A percentile compares a stretch with the other conserved stretches of the same genome.
phyloP scores from a whole-genome alignment of 1,140 invertebrate genomes.

The Halictus rubicundus region DNA sequence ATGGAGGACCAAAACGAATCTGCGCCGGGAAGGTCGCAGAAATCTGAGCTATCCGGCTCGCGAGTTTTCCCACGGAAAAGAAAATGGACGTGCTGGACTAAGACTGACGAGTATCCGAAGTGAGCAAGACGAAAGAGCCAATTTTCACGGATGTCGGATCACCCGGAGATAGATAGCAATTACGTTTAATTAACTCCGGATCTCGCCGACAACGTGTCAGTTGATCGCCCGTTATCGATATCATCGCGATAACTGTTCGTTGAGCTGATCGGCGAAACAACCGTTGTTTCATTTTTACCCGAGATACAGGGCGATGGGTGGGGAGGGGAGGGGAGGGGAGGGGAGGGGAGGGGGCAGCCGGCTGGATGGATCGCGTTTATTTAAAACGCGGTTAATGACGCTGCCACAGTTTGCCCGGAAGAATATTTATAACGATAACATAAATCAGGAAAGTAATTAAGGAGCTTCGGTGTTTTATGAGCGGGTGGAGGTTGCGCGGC shows the following conservation, averaged over 20 bases:
- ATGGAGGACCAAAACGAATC: too few relatives aligned
- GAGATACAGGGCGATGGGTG: too few relatives aligned
- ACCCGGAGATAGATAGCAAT: constrained; percentile 46
- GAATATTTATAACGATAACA: constrained; percentile 30
- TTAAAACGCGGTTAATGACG: constrained; percentile 16
- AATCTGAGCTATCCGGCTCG: background rate
- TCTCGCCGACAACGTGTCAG: constrained; percentile 28
- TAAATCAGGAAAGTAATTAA: constrained; percentile 40
- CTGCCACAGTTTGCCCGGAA: background rate
- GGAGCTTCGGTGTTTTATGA: constrained; percentile 39
- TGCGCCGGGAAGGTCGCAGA: background rate
- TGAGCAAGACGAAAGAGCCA: constrained; percentile 53
- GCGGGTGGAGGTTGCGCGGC: background rate
- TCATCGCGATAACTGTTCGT: too few relatives aligned
- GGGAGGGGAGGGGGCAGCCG: too few relatives aligned
- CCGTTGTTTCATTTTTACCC: too few relatives aligned
- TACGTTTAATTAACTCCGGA: constrained; percentile 59
- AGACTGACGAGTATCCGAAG: constrained; percentile 29
- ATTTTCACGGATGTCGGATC: constrained; percentile 50
- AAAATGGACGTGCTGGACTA: background rate
- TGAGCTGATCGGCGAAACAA: background rate
- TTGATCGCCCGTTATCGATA: constrained; percentile 24
- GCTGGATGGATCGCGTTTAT: background rate
- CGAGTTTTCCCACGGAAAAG: background rate
- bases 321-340: too few relatives aligned